Conservation (phyloP, 2,888 invertebrate genomes). For the Eucriotettix oculatus region DNA sequence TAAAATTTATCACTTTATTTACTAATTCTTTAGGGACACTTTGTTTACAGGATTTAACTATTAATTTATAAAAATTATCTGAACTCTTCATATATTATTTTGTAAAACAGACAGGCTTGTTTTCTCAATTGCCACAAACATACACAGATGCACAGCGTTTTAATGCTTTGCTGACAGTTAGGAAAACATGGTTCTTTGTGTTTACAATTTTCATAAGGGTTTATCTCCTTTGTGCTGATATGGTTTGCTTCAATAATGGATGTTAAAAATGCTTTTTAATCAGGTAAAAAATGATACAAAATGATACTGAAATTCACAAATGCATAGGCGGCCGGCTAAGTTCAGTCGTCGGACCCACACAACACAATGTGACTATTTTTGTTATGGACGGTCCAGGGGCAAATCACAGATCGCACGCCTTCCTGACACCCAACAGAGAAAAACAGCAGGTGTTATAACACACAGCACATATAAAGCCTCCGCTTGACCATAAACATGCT, state of each 20-base stretch:
- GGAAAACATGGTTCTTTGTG: not conserved
- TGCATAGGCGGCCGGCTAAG: not conserved
- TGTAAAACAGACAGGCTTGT: not conserved
- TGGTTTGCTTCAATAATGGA: not conserved
- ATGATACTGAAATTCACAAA: not conserved
- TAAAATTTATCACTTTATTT: conserved; percentile 1
- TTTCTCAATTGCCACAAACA: not conserved
- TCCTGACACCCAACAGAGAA: conserved; percentile 2
- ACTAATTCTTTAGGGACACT: not conserved
- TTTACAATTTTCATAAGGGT: not conserved
- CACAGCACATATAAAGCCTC: conserved; percentile 3
- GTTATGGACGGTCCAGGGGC: conserved; percentile 8
- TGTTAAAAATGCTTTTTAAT: not conserved
- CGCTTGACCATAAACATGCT: not conserved
- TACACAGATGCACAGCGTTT: not conserved
- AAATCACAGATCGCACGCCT: conserved; percentile 6
- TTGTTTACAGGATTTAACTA: conserved; percentile 4
- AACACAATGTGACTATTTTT: not conserved
- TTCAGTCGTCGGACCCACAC: not conserved
- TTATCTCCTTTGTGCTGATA: not conserved
- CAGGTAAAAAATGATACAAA: not conserved
- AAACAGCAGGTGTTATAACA: conserved; percentile 7
- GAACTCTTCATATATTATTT: conserved; percentile 2
- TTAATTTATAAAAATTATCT: conserved; percentile 7
- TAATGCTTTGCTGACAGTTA: not conserved